phyloP scores from a whole-genome alignment of 2,113 vertebrate genomes.

The Scalopus aquaticus region DNA sequence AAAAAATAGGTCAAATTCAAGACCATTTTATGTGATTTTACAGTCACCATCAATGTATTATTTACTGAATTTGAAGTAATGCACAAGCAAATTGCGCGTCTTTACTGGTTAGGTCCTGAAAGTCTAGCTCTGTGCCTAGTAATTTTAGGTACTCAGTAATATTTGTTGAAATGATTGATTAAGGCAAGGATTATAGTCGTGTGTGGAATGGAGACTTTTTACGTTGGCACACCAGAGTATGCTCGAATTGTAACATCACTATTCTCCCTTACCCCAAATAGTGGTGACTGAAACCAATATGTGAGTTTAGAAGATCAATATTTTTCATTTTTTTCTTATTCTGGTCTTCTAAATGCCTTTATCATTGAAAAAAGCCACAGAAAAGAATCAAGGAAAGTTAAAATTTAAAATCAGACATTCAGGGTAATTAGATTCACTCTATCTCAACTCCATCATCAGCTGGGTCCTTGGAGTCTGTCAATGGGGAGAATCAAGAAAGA shows the following conservation, averaged over 20 bases:
- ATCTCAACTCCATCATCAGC: constrained; percentile 79
- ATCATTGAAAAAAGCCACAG: constrained; percentile 64
- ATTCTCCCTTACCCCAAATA: constrained; percentile 53
- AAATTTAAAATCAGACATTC: constrained; percentile 80
- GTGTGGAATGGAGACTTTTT: background rate
- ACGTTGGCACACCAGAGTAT: background rate
- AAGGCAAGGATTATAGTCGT: background rate
- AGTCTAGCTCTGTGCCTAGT: background rate
- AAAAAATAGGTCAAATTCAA: constrained; percentile 3
- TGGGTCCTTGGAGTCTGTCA: constrained; percentile 37
- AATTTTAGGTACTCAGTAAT: background rate
- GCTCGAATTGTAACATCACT: background rate
- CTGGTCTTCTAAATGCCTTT: constrained; percentile 79
- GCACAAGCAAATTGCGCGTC: background rate
- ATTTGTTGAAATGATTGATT: background rate
- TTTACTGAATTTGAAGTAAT: background rate
- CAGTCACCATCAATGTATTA: background rate
- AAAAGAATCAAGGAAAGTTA: constrained; percentile 82
- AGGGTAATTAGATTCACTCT: constrained; percentile 83
- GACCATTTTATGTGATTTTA: background rate
- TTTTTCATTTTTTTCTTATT: constrained; percentile 80
- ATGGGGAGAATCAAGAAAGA: constrained; percentile 56
- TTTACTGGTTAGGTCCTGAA: background rate
- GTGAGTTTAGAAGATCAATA: constrained; percentile 76
- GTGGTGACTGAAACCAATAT: constrained; percentile 75